These are phyloP conservation scores for Drosophila planitibia DNA, from an alignment of 2,888 invertebrate species.

Conservation along the genomic window DNA sequence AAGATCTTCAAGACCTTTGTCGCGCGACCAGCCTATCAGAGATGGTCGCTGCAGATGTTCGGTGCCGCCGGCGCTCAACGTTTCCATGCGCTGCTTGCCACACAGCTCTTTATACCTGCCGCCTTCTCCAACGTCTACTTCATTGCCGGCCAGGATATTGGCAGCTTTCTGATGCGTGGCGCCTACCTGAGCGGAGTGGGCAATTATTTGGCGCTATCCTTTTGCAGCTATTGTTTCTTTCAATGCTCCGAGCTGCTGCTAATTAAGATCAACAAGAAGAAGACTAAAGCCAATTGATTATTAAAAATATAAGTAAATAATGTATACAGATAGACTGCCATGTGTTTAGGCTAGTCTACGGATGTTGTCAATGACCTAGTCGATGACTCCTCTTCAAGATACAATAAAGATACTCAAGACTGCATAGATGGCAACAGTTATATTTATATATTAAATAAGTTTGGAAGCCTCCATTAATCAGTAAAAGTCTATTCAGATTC, in stretches of 20 bases:
- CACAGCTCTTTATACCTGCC: constrained; percentile 92
- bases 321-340: constrained; percentile 2
- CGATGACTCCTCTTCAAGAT: background rate
- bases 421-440: constrained; percentile 5
- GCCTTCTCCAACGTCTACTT: constrained; percentile 95
- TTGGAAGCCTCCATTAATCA: constrained; percentile 13
- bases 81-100: constrained; percentile 89
- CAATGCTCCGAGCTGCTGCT: constrained; percentile 83
- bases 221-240: constrained; percentile 84
- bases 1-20: constrained; percentile 87
- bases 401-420: constrained; percentile 1
- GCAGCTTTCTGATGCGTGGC: constrained; percentile 89
- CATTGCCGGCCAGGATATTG: constrained; percentile 91
- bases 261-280: constrained; percentile 22
- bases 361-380: background rate
- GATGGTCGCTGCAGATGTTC: constrained; percentile 85
- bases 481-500: constrained; percentile 12
- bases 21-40: constrained; percentile 85
- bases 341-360: background rate
- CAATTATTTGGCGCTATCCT: constrained; percentile 82
- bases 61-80: constrained; percentile 87
- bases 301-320: background rate
- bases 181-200: constrained; percentile 85
- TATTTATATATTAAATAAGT: constrained; percentile 22
- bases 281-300: constrained; percentile 35